These are phyloP conservation scores for Hippotragus niger DNA, from an alignment of 2,113 vertebrate species.

Conservation along the genomic window DNA sequence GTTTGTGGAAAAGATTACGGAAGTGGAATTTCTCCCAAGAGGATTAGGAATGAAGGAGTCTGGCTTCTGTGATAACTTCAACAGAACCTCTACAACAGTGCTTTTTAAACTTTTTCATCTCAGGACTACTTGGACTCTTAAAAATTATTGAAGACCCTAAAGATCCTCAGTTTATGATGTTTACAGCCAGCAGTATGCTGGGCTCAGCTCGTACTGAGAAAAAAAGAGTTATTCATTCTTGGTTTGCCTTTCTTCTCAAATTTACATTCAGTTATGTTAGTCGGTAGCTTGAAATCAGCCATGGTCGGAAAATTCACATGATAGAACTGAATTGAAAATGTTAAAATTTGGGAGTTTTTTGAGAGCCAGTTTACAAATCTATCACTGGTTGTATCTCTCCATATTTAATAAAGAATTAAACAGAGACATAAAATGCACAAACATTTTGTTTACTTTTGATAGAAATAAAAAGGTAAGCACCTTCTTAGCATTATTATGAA, in stretches of 20 bases:
- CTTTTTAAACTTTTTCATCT: background rate
- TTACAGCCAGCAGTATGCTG: background rate
- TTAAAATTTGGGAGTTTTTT: background rate
- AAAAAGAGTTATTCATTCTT: background rate
- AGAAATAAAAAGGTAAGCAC: background rate
- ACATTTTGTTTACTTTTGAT: background rate
- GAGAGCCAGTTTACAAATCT: background rate
- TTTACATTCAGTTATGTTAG: background rate
- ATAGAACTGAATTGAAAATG: background rate
- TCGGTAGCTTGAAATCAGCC: background rate
- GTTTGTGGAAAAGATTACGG: background rate
- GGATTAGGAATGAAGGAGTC: background rate
- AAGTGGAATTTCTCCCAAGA: background rate
- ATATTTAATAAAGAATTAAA: background rate
- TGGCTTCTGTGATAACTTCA: background rate
- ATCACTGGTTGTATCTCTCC: background rate
- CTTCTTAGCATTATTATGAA: background rate
- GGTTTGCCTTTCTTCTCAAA: background rate
- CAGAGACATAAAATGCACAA: background rate
- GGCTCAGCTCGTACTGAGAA: fast-evolving
- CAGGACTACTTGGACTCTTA: background rate
- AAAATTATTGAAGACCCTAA: background rate
- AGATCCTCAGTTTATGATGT: background rate
- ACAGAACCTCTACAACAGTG: background rate
- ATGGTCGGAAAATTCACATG: background rate